These are phyloP conservation scores for Cercopithecus mona DNA, from an alignment of 2,113 vertebrate genomes.

Conservation along the genomic window DNA sequence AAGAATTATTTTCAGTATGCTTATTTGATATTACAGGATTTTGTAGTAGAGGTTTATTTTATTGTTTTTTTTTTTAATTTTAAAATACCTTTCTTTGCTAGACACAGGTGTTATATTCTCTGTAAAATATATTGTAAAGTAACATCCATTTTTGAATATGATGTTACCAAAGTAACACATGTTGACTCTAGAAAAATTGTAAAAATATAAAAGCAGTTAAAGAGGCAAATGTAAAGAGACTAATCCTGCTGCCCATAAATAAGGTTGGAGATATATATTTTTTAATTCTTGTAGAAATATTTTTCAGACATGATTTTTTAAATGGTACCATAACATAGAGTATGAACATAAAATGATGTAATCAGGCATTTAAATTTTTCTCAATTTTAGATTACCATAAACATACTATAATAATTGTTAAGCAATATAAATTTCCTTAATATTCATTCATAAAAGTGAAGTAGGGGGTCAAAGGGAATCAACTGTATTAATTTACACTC, in stretches of 20 bases:
- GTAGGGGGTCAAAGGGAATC: neutral
- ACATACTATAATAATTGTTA: neutral
- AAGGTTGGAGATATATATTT: neutral
- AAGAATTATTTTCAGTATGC: neutral
- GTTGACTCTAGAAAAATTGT: neutral
- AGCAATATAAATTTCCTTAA: neutral
- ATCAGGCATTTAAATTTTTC: neutral
- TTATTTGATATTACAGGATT: neutral
- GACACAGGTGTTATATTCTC: neutral
- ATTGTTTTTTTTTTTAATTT: neutral
- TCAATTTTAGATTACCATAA: neutral
- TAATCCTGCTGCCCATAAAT: neutral
- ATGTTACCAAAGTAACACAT: neutral
- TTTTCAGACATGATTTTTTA: neutral
- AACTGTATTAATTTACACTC: neutral
- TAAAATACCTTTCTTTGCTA: neutral
- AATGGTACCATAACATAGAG: neutral
- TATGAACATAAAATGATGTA: neutral
- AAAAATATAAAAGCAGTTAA: slow-evolving; percentile 15
- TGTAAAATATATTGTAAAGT: slow-evolving; percentile 7
- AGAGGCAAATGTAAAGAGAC: slow-evolving; percentile 10
- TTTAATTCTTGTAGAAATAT: neutral
- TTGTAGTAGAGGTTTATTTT: slow-evolving; percentile 4
- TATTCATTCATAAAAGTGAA: neutral
- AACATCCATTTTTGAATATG: neutral